phyloP scores from a whole-genome alignment of 2,113 vertebrate genomes.

The Neotoma lepida region DNA sequence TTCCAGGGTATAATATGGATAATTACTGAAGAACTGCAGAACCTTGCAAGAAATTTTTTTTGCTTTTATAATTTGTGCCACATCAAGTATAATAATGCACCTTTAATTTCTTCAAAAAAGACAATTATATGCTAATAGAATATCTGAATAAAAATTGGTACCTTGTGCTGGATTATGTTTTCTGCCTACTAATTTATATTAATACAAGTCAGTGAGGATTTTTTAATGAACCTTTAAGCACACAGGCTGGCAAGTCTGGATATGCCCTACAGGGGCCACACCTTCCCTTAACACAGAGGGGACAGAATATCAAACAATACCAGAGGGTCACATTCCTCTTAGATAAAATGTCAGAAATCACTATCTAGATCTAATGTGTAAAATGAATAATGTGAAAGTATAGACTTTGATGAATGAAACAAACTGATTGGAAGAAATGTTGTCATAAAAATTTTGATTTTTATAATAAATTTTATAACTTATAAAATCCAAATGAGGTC shows the following conservation, averaged over 20 bases:
- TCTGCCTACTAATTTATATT: constrained; percentile 85
- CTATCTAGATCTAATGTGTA: neutral
- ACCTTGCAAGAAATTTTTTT: constrained; percentile 82
- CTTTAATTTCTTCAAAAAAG: constrained; percentile 86
- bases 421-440: neutral
- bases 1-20: constrained; percentile 84
- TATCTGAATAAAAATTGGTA: constrained; percentile 87
- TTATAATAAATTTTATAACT: neutral
- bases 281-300: neutral
- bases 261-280: neutral
- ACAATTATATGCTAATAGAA: constrained; percentile 88
- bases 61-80: constrained; percentile 85
- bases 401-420: neutral
- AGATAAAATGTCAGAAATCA: constrained; percentile 20
- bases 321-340: neutral
- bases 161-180: constrained; percentile 80
- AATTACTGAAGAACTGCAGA: constrained; percentile 85
- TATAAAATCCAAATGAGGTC: neutral
- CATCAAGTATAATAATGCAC: constrained; percentile 86
- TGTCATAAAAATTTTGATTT: neutral
- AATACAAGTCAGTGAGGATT: constrained; percentile 81
- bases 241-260: constrained; percentile 30
- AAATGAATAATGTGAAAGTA: neutral
- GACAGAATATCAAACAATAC: neutral
- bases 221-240: constrained; percentile 79